These are phyloP conservation scores for Lepidotrigona ventralis DNA, from an alignment of 1,140 invertebrate genomes.

Conservation along the genomic window DNA sequence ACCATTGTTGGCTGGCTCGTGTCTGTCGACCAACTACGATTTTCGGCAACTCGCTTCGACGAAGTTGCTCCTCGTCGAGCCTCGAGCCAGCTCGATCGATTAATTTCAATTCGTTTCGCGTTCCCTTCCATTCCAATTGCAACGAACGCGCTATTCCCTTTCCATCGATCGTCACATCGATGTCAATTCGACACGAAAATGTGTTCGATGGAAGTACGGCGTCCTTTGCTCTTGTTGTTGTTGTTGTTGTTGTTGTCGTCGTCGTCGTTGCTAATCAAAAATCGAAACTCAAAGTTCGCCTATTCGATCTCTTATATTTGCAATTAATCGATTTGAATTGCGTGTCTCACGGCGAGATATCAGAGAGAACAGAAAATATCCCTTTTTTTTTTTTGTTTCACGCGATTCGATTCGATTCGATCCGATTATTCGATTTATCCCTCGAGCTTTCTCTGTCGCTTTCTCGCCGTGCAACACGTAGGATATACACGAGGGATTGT, in stretches of 20 bases:
- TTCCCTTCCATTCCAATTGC: background rate
- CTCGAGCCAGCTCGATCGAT: background rate
- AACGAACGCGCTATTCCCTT: background rate
- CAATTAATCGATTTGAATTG: too few species aligned
- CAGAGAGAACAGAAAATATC: too few species aligned
- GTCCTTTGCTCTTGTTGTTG: too few species aligned
- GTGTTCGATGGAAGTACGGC: background rate
- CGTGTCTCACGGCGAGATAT: too few species aligned
- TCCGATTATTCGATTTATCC: background rate
- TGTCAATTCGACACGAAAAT: background rate
- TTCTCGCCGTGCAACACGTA: background rate
- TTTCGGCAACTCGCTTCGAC: too few species aligned
- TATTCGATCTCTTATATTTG: too few species aligned
- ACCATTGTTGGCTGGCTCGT: background rate
- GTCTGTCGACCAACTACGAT: too few species aligned
- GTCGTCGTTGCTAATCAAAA: too few species aligned
- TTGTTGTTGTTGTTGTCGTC: too few species aligned
- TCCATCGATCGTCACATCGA: background rate
- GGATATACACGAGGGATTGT: background rate
- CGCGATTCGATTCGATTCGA: background rate
- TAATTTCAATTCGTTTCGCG: background rate
- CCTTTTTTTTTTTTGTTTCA: too few species aligned
- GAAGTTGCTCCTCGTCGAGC: too few species aligned
- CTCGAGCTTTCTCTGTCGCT: background rate
- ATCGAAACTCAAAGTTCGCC: too few species aligned